phyloP scores from a whole-genome alignment of 1,140 invertebrate genomes.

The Yoshiicerus persimilis region DNA sequence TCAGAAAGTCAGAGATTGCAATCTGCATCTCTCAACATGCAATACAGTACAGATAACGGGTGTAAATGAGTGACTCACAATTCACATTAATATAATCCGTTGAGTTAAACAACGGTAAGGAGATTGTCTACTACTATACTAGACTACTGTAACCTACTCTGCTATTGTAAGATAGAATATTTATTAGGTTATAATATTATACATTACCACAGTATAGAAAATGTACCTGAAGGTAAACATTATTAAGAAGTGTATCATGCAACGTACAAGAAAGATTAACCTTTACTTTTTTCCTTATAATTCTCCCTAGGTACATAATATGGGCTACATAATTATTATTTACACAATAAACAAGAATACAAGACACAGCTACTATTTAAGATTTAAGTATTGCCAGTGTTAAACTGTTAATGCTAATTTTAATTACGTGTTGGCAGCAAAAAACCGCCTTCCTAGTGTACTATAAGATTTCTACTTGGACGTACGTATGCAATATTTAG shows the following conservation, averaged over 20 bases:
- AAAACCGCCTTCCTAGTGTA: neutral
- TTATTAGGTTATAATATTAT: neutral
- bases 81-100: neutral
- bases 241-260: too few relatives aligned
- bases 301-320: neutral
- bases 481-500: neutral
- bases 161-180: neutral
- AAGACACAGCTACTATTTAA: too few relatives aligned
- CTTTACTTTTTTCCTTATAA: neutral
- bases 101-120: neutral
- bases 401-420: neutral
- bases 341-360: too few relatives aligned
- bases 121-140: neutral
- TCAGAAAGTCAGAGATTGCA: slow-evolving; percentile 3
- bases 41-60: neutral
- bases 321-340: too few relatives aligned
- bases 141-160: neutral
- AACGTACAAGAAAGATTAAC: neutral
- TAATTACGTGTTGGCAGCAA: neutral
- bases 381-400: neutral
- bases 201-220: neutral
- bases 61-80: slow-evolving; percentile 10
- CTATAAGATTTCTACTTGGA: too few relatives aligned
- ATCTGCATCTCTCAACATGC: neutral
- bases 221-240: neutral